These are phyloP conservation scores for Macrocentrus cingulum DNA, from an alignment of 1,140 invertebrate genomes.

Conservation along the genomic window DNA sequence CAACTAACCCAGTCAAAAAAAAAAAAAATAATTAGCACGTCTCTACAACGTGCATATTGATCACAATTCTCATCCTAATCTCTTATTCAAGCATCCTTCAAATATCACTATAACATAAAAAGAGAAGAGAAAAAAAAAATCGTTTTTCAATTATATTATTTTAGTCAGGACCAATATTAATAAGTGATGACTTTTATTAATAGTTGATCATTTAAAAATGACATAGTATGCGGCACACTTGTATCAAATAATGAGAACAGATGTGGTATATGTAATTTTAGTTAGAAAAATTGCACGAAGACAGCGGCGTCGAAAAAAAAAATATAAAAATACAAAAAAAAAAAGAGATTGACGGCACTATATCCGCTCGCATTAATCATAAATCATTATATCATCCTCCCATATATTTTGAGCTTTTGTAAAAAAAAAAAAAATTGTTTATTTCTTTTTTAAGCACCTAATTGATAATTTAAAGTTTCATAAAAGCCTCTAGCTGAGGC, in stretches of 20 bases:
- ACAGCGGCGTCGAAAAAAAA: constrained; percentile 17
- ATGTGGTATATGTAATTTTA: constrained; percentile 5
- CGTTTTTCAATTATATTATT: neutral
- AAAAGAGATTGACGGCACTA: constrained; percentile 4
- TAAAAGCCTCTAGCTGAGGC: neutral
- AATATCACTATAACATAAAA: neutral
- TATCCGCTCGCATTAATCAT: neutral
- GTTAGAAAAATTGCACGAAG: constrained; percentile 10
- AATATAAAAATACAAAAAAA: too few relatives aligned
- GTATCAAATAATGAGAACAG: constrained; percentile 8
- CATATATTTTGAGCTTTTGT: too few relatives aligned
- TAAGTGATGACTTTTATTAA: constrained; percentile 37
- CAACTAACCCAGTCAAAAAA: too few relatives aligned
- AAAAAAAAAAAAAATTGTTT: too few relatives aligned
- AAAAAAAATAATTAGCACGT: too few relatives aligned
- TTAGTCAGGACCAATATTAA: constrained; percentile 36
- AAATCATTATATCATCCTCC: too few relatives aligned
- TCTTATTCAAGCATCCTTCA: too few relatives aligned
- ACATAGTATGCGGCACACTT: constrained; percentile 8
- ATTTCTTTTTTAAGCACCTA: too few relatives aligned
- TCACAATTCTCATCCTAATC: too few relatives aligned
- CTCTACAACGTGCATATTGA: too few relatives aligned
- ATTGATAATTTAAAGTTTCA: neutral
- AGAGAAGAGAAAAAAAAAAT: neutral
- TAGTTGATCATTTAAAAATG: constrained; percentile 31